phyloP scores from a whole-genome alignment of 2,888 invertebrate species.

The Orchestes rusci region DNA sequence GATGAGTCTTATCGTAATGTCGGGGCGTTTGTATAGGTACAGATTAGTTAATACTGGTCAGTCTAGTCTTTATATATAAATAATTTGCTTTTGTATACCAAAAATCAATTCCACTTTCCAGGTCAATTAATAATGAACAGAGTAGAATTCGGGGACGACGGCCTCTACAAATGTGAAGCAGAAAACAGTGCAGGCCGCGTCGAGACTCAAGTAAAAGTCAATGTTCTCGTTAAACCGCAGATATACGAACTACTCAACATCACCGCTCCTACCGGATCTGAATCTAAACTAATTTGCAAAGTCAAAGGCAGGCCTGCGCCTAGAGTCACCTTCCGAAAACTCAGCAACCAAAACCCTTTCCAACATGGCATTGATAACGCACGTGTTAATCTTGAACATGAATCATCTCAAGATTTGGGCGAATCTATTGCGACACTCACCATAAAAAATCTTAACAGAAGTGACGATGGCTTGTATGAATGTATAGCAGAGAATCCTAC shows the following conservation, averaged over 20 bases:
- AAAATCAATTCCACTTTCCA: no score
- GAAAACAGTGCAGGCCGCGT: slow-evolving; percentile 70
- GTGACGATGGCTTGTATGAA: slow-evolving; percentile 83
- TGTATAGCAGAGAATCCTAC: slow-evolving; percentile 79
- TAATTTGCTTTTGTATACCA: no score
- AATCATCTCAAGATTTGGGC: slow-evolving; percentile 6
- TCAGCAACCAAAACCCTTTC: slow-evolving; percentile 58
- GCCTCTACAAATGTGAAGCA: slow-evolving; percentile 74
- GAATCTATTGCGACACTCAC: slow-evolving; percentile 60
- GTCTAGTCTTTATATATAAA: no score
- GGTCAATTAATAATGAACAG: slow-evolving; percentile 22
- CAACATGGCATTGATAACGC: background rate
- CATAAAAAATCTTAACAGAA: slow-evolving; percentile 51
- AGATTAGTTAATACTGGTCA: background rate
- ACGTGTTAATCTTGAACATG: background rate
- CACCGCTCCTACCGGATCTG: slow-evolving; percentile 56
- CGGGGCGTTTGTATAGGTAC: background rate
- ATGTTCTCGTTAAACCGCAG: slow-evolving; percentile 68
- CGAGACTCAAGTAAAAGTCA: slow-evolving; percentile 60
- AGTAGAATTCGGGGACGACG: slow-evolving; percentile 70
- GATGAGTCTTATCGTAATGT: background rate
- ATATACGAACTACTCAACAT: slow-evolving; percentile 71
- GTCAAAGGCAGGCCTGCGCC: slow-evolving; percentile 78
- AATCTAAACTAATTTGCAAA: slow-evolving; percentile 65
- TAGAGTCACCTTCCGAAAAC: slow-evolving; percentile 61